Base-by-base conservation (phyloP, 1,140 invertebrate genomes). In the Ectropis grisescens region DNA sequence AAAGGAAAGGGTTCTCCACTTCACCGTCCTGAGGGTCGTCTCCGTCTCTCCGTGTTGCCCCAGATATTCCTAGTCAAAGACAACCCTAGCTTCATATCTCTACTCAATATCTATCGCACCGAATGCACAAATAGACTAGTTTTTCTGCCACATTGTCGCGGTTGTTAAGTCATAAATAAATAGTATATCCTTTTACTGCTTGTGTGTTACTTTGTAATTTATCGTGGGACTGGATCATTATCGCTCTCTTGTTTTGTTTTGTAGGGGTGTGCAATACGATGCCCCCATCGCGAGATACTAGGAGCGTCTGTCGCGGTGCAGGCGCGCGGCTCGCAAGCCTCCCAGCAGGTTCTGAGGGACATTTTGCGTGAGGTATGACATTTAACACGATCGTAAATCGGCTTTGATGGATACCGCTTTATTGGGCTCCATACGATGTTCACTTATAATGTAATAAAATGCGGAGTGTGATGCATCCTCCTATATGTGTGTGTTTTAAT, bases 11-110 rank as follows among this genome's bases (percentile, higher is more conserved):
- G 95, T 97, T 62, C 81, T 99, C 11, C 93, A 97, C 65, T 97
- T 97, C 58, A 98, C 95, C 0, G 94, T 98, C 1, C 96, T 96
- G 0, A 83, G 94, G 29, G 95, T 99, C 0, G 94, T 98, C 7
- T n/a, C n/a, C n/a, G n/a, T n/a, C n/a, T n/a, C n/a, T 94, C 96
- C 0, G 93, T 98, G 14, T 96, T 94, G 0, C 95, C 95, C 1
- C 95, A 98, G 66, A 96, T 98, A 90, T 85, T 96, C 6, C 84
- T 98, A 2, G 94, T 98, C 1, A 96, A 99, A 79, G 97, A 98
- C 69, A 98, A 98, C 74, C 93, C 94, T 0, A 90, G 93, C 1
- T 97, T 95, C 0, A 83, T 97, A 2, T 96, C 95, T 0, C 79
- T 98, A 2, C 70, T 98, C 14, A 96, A 98, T 70, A 95, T 98